Evolutionary conservation across 2,888 invertebrate genomes (phyloP), one percentile per base, ranked within the genome.

Genomic region (Conchocele bisecta): DNA sequence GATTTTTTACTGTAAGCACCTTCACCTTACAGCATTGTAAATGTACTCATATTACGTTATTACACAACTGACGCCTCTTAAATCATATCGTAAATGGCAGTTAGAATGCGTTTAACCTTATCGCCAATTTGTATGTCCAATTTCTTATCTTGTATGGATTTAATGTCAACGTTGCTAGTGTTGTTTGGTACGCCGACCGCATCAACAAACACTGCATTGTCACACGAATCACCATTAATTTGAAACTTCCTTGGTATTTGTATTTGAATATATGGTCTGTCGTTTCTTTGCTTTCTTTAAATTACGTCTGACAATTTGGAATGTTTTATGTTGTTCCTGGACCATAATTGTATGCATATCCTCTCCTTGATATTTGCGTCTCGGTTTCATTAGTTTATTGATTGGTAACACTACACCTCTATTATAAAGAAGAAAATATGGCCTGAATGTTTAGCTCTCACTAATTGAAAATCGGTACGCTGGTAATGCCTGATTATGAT

Each of bases 381-480:
- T 17, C 1, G 63, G 66, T 22, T 57, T 41, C 17, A 61, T 37
- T 13, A 70, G 56, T n/a, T 24, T 57, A n/a, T 73, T 68, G 15
- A 73, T 4, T 20, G 64, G 63, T 9, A 68, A 20, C 3, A 68
- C 63, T 4, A 37, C 42, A 33, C 68, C 73, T 24, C 64, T 50
- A n/a, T 63, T 61, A 28, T 61, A 73, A 4, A 72, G 15, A 3
- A 61, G 28, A 20, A 37, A 66, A 35, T 42, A 66, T 13, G 68
- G 44, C 20, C n/a, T 9, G 37, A 35, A 35, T 35, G 11, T 35
- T 35, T 11, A 35, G 11, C 11, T 11, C n/a, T 35, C 37, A 35
- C 37, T 35, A 13, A 35, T n/a, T 11, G 11, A 13, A n/a, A 35
- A 35, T 11, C 37, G 37, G 37, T 11, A 13, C 11, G 37, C 37